Evolutionary conservation across 2,888 invertebrate species (phyloP).

Genomic region (Plagiodera versicolora): DNA sequence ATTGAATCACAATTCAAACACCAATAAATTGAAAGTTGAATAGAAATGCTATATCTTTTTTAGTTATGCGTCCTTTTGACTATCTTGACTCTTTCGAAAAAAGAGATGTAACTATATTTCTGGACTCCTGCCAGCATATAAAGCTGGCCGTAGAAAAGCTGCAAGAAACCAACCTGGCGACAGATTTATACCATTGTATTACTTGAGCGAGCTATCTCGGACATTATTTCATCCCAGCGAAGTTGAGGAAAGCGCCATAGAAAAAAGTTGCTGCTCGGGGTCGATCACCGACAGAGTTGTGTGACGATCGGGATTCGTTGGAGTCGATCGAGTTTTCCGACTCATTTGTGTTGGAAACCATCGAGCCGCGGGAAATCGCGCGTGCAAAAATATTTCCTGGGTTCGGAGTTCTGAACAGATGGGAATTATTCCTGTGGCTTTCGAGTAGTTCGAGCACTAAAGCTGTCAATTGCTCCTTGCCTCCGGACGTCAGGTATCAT

Average conservation of each 20-base stretch:
- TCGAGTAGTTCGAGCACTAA: not conserved
- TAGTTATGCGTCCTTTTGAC: no score
- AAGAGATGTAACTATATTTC: not conserved
- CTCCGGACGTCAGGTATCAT: not conserved
- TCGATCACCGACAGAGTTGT: not conserved
- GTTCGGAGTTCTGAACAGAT: constrained; percentile 16
- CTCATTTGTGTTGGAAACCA: constrained; percentile 24
- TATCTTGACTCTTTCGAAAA: not conserved
- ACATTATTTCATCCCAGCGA: constrained; percentile 28
- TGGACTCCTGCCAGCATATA: constrained; percentile 15
- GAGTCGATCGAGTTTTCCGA: constrained; percentile 19
- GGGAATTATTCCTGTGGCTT: constrained; percentile 11
- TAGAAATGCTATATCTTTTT: no score
- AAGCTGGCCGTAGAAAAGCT: constrained; percentile 11
- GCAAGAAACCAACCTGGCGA: constrained; percentile 16
- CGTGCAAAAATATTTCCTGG: constrained; percentile 21
- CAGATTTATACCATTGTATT: constrained; percentile 28
- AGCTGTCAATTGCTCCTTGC: constrained; percentile 3
- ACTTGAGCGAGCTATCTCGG: constrained; percentile 19
- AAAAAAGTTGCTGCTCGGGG: not conserved
- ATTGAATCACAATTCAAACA: no score
- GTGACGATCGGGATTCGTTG: not conserved
- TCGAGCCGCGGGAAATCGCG: constrained; percentile 17
- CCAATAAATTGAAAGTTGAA: no score
- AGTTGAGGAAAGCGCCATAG: constrained; percentile 19